Evolutionary conservation across 1,140 invertebrate species (phyloP).

Genomic region (Dreissena polymorpha): DNA sequence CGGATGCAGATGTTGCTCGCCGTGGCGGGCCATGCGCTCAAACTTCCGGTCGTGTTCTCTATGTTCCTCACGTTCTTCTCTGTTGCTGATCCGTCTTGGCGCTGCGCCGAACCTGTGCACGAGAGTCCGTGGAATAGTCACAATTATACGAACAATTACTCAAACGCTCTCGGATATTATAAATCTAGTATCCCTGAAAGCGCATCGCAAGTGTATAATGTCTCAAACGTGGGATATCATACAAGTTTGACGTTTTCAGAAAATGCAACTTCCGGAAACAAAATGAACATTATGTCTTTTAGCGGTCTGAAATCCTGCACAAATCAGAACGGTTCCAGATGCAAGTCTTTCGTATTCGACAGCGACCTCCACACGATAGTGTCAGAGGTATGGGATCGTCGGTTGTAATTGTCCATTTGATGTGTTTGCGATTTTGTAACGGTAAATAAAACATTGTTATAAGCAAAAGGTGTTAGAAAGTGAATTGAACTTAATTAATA

Average conservation of each 20-base stretch:
- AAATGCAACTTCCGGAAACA: background rate
- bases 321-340: constrained; percentile 22
- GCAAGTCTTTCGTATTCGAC: constrained; percentile 1
- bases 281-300: background rate
- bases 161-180: background rate
- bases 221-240: background rate
- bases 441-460: no score
- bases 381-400: constrained; percentile 18
- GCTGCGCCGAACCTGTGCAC: constrained; percentile 3
- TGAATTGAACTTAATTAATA: no score
- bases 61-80: constrained; percentile 40
- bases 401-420: no score
- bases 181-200: background rate
- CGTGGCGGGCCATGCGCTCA: constrained; percentile 10
- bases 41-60: constrained; percentile 20
- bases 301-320: constrained; percentile 6
- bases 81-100: constrained; percentile 26
- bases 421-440: no score
- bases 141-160: background rate
- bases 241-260: background rate
- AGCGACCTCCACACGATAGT: constrained; percentile 25
- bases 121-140: background rate
- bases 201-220: no score
- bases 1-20: constrained; percentile 18
- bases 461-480: no score